Percentiles rank a stretch among this genome's conserved stretches.
These are phyloP conservation scores for Ecdyonurus torrentis DNA, from an alignment of 2,888 invertebrate species.

Conservation along the genomic window DNA sequence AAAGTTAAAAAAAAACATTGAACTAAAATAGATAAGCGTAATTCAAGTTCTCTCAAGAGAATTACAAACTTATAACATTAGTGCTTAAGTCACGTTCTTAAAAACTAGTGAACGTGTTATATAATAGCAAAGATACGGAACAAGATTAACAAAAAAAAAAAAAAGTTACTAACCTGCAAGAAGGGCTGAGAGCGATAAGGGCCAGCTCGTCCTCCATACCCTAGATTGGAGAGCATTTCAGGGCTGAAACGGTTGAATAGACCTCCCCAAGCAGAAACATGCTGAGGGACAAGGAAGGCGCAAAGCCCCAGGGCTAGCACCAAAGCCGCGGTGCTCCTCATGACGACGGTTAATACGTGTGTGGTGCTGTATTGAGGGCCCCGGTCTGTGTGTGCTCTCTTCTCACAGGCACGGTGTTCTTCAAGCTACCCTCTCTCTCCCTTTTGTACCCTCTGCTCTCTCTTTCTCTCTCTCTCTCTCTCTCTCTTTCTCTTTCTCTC, in stretches of 20 bases:
- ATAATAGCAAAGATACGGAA: too few species aligned
- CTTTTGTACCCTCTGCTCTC: not conserved
- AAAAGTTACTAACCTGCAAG: constrained; percentile 35
- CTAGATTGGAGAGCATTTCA: constrained; percentile 67
- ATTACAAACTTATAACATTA: too few species aligned
- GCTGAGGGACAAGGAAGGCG: constrained; percentile 8
- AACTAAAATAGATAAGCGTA: too few species aligned
- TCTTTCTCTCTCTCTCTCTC: too few species aligned
- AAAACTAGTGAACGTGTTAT: too few species aligned
- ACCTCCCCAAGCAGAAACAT: constrained; percentile 56
- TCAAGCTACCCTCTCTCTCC: not conserved
- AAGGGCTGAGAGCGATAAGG: constrained; percentile 24
- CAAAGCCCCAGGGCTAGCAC: constrained; percentile 5
- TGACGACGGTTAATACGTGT: not conserved
- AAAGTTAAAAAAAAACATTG: too few species aligned
- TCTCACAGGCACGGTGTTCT: not conserved
- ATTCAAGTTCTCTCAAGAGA: too few species aligned
- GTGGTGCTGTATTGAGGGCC: not conserved
- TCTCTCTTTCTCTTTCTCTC: not conserved
- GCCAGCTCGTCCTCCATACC: constrained; percentile 50
- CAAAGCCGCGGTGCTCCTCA: not conserved
- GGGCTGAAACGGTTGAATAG: constrained; percentile 74
- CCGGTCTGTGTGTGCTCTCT: not conserved
- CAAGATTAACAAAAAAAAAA: too few species aligned
- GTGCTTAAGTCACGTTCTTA: too few species aligned